Evolutionary conservation across 2,797 vertebrate genomes (phyloP).

Genomic region (Glyptemys insculpta): DNA sequence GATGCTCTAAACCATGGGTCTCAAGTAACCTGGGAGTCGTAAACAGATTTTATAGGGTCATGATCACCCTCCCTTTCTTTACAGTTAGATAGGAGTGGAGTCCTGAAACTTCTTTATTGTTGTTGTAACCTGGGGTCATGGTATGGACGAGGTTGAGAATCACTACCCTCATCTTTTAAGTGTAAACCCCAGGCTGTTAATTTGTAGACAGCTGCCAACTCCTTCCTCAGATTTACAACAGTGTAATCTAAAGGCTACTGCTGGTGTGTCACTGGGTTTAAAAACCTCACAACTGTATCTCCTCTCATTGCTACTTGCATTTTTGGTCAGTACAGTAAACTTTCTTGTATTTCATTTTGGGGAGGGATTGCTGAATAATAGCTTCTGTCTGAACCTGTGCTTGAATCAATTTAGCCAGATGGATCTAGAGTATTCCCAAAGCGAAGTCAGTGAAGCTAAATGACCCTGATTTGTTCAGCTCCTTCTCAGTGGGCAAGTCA

Average conservation of each 20-base stretch:
- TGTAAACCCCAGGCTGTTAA: not conserved
- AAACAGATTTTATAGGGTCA: not conserved
- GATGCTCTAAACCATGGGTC: not conserved
- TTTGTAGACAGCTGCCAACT: not conserved
- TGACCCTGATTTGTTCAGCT: not conserved
- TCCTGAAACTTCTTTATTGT: not conserved
- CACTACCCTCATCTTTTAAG: not conserved
- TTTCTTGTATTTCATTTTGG: not conserved
- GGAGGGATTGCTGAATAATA: not conserved
- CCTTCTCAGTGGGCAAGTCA: not conserved
- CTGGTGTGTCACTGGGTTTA: not conserved
- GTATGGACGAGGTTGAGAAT: not conserved
- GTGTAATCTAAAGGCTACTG: not conserved
- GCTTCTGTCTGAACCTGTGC: not conserved
- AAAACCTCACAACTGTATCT: not conserved
- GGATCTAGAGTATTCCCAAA: not conserved
- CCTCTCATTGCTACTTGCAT: not conserved
- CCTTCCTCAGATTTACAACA: not conserved
- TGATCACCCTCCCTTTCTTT: not conserved
- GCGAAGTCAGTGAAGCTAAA: not conserved
- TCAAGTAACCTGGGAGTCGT: not conserved
- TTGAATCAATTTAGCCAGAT: not conserved
- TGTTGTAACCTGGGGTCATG: not conserved
- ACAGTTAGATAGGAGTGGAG: not conserved
- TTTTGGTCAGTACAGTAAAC: not conserved